phyloP scores from a whole-genome alignment of 2,797 vertebrate species.

The Gouania willdenowi region DNA sequence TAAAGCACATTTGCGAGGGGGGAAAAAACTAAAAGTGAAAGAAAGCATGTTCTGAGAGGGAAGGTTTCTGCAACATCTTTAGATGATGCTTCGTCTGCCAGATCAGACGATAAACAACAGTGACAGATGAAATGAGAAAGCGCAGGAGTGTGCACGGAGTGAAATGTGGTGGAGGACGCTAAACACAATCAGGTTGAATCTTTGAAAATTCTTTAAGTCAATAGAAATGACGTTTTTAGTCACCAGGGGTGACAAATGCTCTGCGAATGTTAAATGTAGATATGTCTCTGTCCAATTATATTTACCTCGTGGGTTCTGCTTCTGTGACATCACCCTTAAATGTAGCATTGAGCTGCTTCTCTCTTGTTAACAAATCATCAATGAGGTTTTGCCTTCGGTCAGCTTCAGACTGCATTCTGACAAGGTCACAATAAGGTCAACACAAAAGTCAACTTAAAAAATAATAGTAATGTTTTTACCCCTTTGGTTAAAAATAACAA shows the following conservation, averaged over 20 bases:
- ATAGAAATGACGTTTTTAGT: no score
- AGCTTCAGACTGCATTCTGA: constrained; percentile 92
- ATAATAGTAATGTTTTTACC: neutral
- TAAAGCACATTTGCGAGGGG: neutral
- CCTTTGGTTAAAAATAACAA: neutral
- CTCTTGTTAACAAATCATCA: constrained; percentile 88
- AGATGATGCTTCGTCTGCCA: constrained; percentile 5
- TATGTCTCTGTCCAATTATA: neutral
- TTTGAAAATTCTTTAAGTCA: no score
- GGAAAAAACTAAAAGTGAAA: constrained; percentile 13
- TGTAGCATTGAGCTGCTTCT: constrained; percentile 84
- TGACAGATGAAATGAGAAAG: no score
- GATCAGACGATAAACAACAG: constrained; percentile 8
- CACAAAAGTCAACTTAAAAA: neutral
- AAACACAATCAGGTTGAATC: no score
- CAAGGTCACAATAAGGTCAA: constrained; percentile 43
- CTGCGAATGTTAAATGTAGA: no score
- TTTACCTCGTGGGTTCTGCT: constrained; percentile 85
- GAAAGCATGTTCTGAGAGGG: constrained; percentile 6
- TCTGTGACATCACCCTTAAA: constrained; percentile 84
- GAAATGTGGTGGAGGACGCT: no score
- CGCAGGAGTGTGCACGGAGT: no score
- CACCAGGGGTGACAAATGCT: no score
- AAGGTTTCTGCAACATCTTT: neutral
- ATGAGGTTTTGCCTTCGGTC: constrained; percentile 91